Evolutionary conservation across 2,888 invertebrate genomes (phyloP).

Genomic region (Metalampra italica): DNA sequence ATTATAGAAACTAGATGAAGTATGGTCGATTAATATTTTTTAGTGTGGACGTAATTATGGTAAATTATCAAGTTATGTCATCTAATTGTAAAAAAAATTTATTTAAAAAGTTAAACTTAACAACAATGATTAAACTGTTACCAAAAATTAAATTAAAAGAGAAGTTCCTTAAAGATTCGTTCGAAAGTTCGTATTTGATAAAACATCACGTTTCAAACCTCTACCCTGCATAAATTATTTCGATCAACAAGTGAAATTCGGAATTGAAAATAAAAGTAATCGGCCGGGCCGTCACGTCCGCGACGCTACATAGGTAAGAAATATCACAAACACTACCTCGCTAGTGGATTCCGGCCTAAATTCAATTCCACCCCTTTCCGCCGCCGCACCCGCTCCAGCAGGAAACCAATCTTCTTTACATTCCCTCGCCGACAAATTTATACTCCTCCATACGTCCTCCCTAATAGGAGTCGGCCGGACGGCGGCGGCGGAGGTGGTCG

Average conservation of each 20-base stretch:
- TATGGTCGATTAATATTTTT: no score
- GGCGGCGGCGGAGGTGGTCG: conserved; percentile 15
- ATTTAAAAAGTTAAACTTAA: no score
- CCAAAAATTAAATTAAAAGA: no score
- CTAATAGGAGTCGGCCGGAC: conserved; percentile 45
- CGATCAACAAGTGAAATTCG: neutral
- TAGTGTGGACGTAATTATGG: no score
- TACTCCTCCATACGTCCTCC: conserved; percentile 68
- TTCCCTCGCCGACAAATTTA: conserved; percentile 75
- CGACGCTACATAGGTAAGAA: conserved; percentile 55
- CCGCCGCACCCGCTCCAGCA: conserved; percentile 57
- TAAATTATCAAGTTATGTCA: no score
- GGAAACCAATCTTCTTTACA: conserved; percentile 76
- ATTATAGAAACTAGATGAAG: no score
- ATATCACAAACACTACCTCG: conserved; percentile 62
- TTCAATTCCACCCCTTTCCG: conserved; percentile 72
- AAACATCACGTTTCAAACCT: no score
- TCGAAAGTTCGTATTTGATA: no score
- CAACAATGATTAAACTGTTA: no score
- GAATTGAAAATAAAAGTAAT: conserved; percentile 35
- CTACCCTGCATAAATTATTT: no score
- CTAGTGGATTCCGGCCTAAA: conserved; percentile 69
- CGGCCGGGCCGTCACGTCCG: conserved; percentile 55
- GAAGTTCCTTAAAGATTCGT: no score
- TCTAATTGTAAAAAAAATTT: no score